These are phyloP conservation scores for Morone chrysops DNA, from an alignment of 2,113 vertebrate species.

Conservation along the genomic window DNA sequence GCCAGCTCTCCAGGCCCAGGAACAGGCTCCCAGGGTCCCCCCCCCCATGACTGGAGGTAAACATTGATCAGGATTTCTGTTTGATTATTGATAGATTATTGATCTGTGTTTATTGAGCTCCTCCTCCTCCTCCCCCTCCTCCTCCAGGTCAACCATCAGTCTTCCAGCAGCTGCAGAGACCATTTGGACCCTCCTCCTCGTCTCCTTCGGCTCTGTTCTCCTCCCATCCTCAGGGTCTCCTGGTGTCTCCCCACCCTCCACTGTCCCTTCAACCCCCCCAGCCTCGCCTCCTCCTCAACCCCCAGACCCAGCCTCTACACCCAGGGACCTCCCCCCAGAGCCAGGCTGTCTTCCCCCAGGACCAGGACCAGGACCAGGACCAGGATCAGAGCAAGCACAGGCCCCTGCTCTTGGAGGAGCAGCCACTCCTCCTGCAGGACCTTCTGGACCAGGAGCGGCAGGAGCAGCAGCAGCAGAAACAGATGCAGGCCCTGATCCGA, in stretches of 20 bases:
- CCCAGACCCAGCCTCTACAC: constrained; percentile 53
- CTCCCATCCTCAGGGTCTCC: constrained; percentile 42
- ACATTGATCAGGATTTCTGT: background rate
- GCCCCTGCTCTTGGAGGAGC: constrained; percentile 93
- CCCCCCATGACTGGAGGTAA: constrained; percentile 63
- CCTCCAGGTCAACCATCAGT: constrained; percentile 50
- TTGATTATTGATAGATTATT: background rate
- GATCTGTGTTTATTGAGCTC: background rate
- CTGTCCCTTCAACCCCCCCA: constrained; percentile 66
- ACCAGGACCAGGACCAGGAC: constrained; percentile 29
- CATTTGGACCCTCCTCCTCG: constrained; percentile 26
- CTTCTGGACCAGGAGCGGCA: constrained; percentile 97
- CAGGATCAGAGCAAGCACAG: constrained; percentile 73
- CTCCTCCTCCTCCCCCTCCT: background rate
- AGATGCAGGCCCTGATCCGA: constrained; percentile 97
- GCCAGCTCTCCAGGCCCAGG: constrained; percentile 34
- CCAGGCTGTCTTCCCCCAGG: constrained; percentile 3
- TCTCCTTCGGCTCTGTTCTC: constrained; percentile 75
- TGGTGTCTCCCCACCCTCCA: background rate
- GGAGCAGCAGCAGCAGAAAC: constrained; percentile 97
- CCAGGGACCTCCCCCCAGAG: constrained; percentile 37
- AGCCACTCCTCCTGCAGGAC: constrained; percentile 96
- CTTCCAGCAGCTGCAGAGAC: constrained; percentile 64
- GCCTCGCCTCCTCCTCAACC: constrained; percentile 84
- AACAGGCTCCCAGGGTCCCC: constrained; percentile 25